Evolutionary conservation across 92 coral and sea anemone species (phyloP).

Genomic region (Porites lobata): DNA sequence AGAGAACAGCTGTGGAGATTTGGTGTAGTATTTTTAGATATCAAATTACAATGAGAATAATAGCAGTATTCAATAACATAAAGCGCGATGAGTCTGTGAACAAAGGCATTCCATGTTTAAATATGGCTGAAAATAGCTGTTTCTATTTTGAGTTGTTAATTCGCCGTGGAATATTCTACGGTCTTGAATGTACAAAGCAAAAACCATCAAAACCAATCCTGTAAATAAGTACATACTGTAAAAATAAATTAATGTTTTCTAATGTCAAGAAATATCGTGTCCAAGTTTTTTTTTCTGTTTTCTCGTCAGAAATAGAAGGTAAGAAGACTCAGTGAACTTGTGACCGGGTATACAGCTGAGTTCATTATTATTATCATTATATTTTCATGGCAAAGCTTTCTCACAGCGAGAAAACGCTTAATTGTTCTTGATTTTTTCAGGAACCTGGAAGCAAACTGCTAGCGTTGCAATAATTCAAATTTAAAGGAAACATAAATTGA

Average conservation of each 20-base stretch:
- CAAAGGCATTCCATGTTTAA: not conserved
- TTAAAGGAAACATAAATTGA: not conserved
- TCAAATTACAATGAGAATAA: constrained; percentile 24
- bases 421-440: too few species aligned
- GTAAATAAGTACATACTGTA: too few species aligned
- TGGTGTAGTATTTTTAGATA: constrained; percentile 25
- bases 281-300: not conserved
- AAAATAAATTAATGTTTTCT: too few species aligned
- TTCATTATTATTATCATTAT: too few species aligned
- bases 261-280: not conserved
- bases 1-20: not conserved
- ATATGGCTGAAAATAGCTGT: not conserved
- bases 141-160: not conserved
- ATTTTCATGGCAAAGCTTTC: too few species aligned
- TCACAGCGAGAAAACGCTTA: too few species aligned
- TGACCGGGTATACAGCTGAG: not conserved
- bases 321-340: not conserved
- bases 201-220: not conserved
- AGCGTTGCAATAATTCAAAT: not conserved
- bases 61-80: not conserved
- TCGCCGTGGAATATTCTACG: not conserved
- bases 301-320: not conserved
- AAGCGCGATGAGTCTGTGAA: not conserved
- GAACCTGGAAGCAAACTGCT: not conserved
- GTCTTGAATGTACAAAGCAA: not conserved